These are phyloP conservation scores for Hypomecis atomaria DNA, from an alignment of 2,888 invertebrate species.

Conservation along the genomic window DNA sequence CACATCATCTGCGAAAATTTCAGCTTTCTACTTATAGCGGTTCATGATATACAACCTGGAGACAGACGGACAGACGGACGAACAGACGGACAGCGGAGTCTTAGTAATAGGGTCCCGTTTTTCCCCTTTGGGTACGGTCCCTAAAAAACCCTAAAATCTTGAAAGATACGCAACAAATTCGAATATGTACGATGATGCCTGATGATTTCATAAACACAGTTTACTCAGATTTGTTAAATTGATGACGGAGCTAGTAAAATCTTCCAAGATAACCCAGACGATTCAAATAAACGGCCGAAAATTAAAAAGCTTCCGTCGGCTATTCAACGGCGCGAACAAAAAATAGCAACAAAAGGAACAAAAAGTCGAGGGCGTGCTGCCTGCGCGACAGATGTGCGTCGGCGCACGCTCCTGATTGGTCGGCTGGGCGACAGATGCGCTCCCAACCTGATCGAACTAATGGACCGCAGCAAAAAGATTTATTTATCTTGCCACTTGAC, in stretches of 20 bases:
- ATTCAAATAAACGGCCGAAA: conserved; percentile 46
- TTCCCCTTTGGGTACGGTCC: too few relatives aligned
- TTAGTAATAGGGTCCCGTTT: too few relatives aligned
- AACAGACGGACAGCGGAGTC: too few relatives aligned
- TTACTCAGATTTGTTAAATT: too few relatives aligned
- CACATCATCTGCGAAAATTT: too few relatives aligned
- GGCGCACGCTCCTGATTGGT: conserved; percentile 71
- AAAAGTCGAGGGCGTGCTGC: conserved; percentile 62
- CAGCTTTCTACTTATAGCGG: too few relatives aligned
- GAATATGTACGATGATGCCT: too few relatives aligned
- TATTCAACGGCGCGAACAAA: conserved; percentile 55
- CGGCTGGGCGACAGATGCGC: conserved; percentile 68
- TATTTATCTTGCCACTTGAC: conserved; percentile 35
- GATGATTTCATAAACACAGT: neutral
- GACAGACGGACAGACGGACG: too few relatives aligned
- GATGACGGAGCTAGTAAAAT: neutral
- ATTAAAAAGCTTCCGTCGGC: conserved; percentile 42
- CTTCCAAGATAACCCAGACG: conserved; percentile 12
- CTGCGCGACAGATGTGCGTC: conserved; percentile 72
- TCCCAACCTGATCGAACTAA: conserved; percentile 48
- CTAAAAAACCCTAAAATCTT: too few relatives aligned
- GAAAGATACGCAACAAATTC: too few relatives aligned
- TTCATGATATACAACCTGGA: too few relatives aligned
- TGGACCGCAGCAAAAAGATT: conserved; percentile 38
- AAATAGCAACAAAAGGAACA: conserved; percentile 68